A percentile compares a stretch with the other conserved stretches of the same genome.
Conservation (phyloP, 1,140 invertebrate genomes). For the Agrilus planipennis region DNA sequence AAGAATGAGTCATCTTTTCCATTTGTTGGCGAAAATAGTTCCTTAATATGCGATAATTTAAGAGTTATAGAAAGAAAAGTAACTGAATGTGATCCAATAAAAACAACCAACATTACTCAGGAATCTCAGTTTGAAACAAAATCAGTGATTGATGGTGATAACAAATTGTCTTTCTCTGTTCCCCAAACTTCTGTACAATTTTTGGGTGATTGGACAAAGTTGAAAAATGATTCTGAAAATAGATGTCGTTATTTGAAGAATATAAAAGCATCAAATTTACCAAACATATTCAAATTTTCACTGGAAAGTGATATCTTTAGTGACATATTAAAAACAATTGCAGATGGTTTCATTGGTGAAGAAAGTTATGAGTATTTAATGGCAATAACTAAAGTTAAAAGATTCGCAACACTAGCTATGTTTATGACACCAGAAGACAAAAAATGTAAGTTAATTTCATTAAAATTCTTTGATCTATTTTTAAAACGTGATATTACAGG, state of each 20-base stretch:
- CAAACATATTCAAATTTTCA: slow-evolving; percentile 23
- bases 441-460: slow-evolving; percentile 19
- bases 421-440: slow-evolving; percentile 25
- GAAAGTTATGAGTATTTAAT: slow-evolving; percentile 19
- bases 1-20: slow-evolving; percentile 12
- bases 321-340: slow-evolving; percentile 22
- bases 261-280: slow-evolving; percentile 19
- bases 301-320: slow-evolving; percentile 24
- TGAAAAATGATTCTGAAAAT: slow-evolving; percentile 13
- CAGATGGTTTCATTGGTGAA: slow-evolving; percentile 15
- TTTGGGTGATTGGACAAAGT: slow-evolving; percentile 18
- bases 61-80: slow-evolving; percentile 17
- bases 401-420: slow-evolving; percentile 24
- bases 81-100: no score
- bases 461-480: slow-evolving; percentile 6
- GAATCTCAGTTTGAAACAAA: slow-evolving; percentile 1
- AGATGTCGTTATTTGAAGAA: slow-evolving; percentile 22
- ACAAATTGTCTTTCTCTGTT: slow-evolving; percentile 5
- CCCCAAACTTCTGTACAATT: slow-evolving; percentile 27
- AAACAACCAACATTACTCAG: not conserved
- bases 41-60: slow-evolving; percentile 16
- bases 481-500: slow-evolving; percentile 20
- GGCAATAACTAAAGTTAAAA: slow-evolving; percentile 18
- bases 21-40: not conserved
- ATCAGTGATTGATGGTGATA: not conserved